phyloP scores from a whole-genome alignment of 2,797 vertebrate genomes.

The Sebastes trivittatus region DNA sequence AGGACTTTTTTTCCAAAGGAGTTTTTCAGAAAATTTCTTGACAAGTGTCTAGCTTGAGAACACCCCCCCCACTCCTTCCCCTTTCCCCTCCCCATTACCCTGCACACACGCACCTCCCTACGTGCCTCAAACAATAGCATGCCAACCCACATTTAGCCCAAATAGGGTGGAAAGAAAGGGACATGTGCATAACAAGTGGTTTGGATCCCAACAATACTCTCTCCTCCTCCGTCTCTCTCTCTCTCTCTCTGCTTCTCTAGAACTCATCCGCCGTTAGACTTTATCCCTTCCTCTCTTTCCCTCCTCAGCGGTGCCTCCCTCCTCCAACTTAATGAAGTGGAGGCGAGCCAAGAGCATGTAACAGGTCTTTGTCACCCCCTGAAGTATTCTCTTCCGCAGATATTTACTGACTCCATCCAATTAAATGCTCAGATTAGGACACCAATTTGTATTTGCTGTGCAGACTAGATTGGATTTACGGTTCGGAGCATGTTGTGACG shows the following conservation, averaged over 20 bases:
- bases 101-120: conserved; percentile 21
- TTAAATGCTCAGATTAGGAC: conserved; percentile 39
- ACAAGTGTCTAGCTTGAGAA: background rate
- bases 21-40: background rate
- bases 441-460: conserved; percentile 17
- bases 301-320: conserved; percentile 24
- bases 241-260: background rate
- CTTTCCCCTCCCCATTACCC: background rate
- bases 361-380: conserved; percentile 44
- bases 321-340: conserved; percentile 38
- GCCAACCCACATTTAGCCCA: conserved; percentile 47
- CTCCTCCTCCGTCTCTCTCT: background rate
- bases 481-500: conserved; percentile 8
- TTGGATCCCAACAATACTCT: conserved; percentile 3
- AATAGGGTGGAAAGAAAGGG: conserved; percentile 37
- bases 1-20: background rate
- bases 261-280: conserved; percentile 17
- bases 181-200: conserved; percentile 49
- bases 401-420: conserved; percentile 30
- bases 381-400: conserved; percentile 12
- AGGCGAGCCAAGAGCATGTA: conserved; percentile 37
- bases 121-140: conserved; percentile 60
- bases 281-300: conserved; percentile 22
- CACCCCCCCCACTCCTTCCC: background rate
- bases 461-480: conserved; percentile 9